A percentile compares a stretch with the other conserved stretches of the same genome.
Conservation (phyloP, 2,797 vertebrate genomes). For the Diplodus puntazzo region DNA sequence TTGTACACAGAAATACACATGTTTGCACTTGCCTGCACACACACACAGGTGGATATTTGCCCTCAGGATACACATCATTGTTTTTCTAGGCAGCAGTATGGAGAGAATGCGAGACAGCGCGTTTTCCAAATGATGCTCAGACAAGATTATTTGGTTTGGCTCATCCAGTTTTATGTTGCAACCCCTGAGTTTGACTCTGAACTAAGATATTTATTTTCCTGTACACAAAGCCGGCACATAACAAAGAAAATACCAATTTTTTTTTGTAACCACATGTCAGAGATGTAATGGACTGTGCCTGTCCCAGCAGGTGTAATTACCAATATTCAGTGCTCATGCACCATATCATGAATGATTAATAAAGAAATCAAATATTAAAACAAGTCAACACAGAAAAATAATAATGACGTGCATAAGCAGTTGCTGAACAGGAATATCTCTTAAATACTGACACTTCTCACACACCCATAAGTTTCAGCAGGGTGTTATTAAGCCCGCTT, state of each 20-base stretch:
- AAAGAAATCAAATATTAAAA: slow-evolving; percentile 82
- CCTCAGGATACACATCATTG: slow-evolving; percentile 72
- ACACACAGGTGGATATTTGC: slow-evolving; percentile 67
- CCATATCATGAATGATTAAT: slow-evolving; percentile 80
- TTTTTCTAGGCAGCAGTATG: slow-evolving; percentile 63
- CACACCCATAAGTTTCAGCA: slow-evolving; percentile 62
- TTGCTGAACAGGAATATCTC: slow-evolving; percentile 55
- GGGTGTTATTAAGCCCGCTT: slow-evolving; percentile 53
- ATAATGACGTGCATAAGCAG: slow-evolving; percentile 66
- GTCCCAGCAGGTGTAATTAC: slow-evolving; percentile 78
- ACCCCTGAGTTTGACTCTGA: slow-evolving; percentile 7
- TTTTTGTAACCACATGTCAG: slow-evolving; percentile 35
- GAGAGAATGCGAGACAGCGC: slow-evolving; percentile 51
- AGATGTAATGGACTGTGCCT: slow-evolving; percentile 39
- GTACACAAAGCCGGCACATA: slow-evolving; percentile 6
- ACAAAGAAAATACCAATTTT: slow-evolving; percentile 3
- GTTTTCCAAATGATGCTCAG: slow-evolving; percentile 48
- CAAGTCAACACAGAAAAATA: slow-evolving; percentile 73
- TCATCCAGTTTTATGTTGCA: slow-evolving; percentile 37
- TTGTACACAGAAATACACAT: slow-evolving; percentile 50
- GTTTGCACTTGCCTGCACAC: slow-evolving; percentile 50
- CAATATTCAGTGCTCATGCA: slow-evolving; percentile 65
- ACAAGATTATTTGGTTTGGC: slow-evolving; percentile 32
- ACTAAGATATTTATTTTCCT: not conserved
- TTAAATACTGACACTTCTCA: slow-evolving; percentile 65